Evolutionary conservation across 1,140 invertebrate genomes (phyloP).

Genomic region (Ptiloglossa arizonensis): DNA sequence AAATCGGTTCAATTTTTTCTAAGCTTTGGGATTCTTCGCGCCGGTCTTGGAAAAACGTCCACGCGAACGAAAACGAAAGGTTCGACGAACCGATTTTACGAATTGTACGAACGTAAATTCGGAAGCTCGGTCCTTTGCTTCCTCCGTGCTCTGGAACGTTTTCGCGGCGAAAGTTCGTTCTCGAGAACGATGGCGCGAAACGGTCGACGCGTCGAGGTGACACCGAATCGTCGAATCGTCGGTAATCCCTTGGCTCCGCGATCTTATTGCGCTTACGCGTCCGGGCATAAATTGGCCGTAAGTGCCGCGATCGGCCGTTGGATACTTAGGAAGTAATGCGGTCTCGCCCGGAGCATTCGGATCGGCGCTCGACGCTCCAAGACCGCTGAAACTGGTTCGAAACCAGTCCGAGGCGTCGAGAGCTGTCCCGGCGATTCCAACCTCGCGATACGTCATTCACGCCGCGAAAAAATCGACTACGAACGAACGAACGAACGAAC

Average conservation of each 20-base stretch:
- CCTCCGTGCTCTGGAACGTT: no score
- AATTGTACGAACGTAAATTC: no score
- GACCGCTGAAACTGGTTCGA: slow-evolving; percentile 64
- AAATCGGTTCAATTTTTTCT: no score
- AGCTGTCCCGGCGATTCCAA: slow-evolving; percentile 35
- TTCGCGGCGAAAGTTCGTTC: no score
- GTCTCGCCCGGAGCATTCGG: slow-evolving; percentile 61
- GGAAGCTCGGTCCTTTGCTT: no score
- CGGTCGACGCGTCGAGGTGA: no score
- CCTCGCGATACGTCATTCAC: slow-evolving; percentile 48
- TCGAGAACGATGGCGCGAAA: background rate
- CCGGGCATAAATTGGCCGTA: slow-evolving; percentile 65
- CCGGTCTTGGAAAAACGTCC: no score
- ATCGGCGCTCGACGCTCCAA: slow-evolving; percentile 7
- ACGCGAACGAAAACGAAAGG: no score
- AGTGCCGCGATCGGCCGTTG: slow-evolving; percentile 52
- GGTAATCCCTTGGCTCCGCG: background rate
- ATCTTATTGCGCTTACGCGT: slow-evolving; percentile 32
- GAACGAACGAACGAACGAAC: no score
- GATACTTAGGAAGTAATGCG: slow-evolving; percentile 70
- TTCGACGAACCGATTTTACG: no score
- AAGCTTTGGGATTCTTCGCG: no score
- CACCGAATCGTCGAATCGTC: slow-evolving; percentile 4
- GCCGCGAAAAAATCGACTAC: background rate
- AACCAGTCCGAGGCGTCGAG: slow-evolving; percentile 63